Conservation (phyloP, 2,888 invertebrate genomes). For the Drosophila phalerata region DNA sequence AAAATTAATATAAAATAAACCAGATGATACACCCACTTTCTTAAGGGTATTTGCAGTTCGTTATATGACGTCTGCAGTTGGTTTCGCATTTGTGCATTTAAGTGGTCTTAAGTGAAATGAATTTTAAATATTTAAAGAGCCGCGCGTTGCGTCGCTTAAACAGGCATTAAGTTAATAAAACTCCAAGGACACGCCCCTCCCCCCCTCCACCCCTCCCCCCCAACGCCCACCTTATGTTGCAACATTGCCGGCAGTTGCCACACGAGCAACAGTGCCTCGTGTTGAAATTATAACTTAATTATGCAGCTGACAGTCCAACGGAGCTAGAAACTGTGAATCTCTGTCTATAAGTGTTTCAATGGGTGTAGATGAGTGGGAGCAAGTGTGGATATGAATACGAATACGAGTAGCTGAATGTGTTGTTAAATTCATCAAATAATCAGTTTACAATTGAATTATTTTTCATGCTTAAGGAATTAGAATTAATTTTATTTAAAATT, state of each 20-base stretch:
- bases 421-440: constrained; percentile 7
- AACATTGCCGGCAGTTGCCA: constrained; percentile 7
- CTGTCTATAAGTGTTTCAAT: constrained; percentile 6
- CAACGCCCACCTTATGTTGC: not conserved
- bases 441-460: not conserved
- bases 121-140: constrained; percentile 77
- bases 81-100: constrained; percentile 38
- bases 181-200: constrained; percentile 63
- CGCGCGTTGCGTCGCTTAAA: constrained; percentile 66
- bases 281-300: constrained; percentile 69
- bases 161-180: constrained; percentile 72
- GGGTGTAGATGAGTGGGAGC: constrained; percentile 3
- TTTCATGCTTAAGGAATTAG: no score
- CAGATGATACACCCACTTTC: no score
- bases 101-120: constrained; percentile 62
- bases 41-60: constrained; percentile 14
- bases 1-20: no score
- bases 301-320: constrained; percentile 50
- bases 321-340: constrained; percentile 5
- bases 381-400: not conserved
- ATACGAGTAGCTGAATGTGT: not conserved
- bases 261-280: constrained; percentile 17
- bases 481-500: no score
- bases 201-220: not conserved
- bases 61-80: constrained; percentile 7